Percentiles rank a stretch among this genome's conserved stretches.
Evolutionary conservation across 2,888 invertebrate species (phyloP).

Genomic region (Synanthedon tipuliformis): DNA sequence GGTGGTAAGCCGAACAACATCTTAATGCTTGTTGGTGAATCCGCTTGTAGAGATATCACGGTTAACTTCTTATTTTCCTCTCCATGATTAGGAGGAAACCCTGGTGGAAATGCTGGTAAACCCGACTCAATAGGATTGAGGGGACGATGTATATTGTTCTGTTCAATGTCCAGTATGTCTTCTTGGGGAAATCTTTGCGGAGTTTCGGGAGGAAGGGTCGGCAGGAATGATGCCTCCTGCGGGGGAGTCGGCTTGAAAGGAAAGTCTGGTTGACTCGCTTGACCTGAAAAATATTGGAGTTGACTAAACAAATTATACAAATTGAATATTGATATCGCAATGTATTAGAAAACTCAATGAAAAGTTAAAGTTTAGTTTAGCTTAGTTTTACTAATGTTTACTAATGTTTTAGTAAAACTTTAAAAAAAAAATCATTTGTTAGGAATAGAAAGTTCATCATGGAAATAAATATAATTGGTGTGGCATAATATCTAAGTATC

Average conservation of each 20-base stretch:
- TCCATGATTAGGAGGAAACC: conserved; percentile 32
- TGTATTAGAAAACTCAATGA: too few species aligned
- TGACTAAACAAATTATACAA: background rate
- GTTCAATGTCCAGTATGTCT: conserved; percentile 39
- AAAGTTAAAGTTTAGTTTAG: too few species aligned
- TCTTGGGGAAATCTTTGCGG: conserved; percentile 39
- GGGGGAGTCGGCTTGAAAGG: conserved; percentile 16
- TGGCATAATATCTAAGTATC: too few species aligned
- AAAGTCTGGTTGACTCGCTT: conserved; percentile 19
- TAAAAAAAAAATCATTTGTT: too few species aligned
- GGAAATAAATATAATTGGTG: too few species aligned
- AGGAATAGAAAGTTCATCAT: too few species aligned
- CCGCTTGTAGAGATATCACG: conserved; percentile 75
- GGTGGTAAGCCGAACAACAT: conserved; percentile 86
- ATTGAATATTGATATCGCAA: too few species aligned
- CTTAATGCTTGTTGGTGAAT: conserved; percentile 83
- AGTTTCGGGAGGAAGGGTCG: conserved; percentile 57
- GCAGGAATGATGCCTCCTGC: conserved; percentile 37
- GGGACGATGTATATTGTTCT: conserved; percentile 46
- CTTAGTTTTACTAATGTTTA: too few species aligned
- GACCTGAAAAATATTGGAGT: conserved; percentile 26
- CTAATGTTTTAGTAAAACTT: too few species aligned
- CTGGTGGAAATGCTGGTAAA: conserved; percentile 30
- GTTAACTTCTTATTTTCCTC: conserved; percentile 59
- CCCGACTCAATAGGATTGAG: conserved; percentile 19